Evolutionary conservation across 2,113 vertebrate species (phyloP).

Genomic region (Athene noctua): DNA sequence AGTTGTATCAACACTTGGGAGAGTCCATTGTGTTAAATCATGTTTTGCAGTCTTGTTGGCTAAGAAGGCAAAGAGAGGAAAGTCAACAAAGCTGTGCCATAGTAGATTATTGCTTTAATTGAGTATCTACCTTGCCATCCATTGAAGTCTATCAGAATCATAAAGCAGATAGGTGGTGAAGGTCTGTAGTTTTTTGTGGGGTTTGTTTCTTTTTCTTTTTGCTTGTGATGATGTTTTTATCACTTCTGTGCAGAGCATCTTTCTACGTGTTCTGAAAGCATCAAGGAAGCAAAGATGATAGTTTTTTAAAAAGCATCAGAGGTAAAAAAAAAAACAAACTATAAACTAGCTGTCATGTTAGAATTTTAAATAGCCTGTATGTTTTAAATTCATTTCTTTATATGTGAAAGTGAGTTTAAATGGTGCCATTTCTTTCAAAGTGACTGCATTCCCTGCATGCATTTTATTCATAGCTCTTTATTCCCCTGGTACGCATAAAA

Average conservation of each 20-base stretch:
- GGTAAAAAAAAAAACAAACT: not conserved
- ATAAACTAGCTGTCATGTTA: not conserved
- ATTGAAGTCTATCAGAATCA: not conserved
- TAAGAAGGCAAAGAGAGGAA: not conserved
- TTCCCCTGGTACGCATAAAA: constrained; percentile 77
- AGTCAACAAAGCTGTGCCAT: not conserved
- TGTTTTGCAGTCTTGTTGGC: not conserved
- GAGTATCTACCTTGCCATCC: not conserved
- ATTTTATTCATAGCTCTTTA: constrained; percentile 78
- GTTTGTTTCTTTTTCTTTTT: not conserved
- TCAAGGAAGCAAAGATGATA: not conserved
- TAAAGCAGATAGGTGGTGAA: not conserved
- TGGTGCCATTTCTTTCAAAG: not conserved
- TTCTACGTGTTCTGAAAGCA: not conserved
- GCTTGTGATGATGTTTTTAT: not conserved
- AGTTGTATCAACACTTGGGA: not conserved
- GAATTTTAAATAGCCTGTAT: not conserved
- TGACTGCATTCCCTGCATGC: constrained; percentile 65
- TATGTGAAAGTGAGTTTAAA: not conserved
- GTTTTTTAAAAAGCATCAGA: not conserved
- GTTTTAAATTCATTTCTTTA: not conserved
- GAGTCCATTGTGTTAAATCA: not conserved
- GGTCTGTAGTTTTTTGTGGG: not conserved
- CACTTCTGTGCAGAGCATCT: not conserved
- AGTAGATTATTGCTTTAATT: not conserved